phyloP scores from a whole-genome alignment of 1,140 invertebrate genomes.

The Acromyrmex echinatior region DNA sequence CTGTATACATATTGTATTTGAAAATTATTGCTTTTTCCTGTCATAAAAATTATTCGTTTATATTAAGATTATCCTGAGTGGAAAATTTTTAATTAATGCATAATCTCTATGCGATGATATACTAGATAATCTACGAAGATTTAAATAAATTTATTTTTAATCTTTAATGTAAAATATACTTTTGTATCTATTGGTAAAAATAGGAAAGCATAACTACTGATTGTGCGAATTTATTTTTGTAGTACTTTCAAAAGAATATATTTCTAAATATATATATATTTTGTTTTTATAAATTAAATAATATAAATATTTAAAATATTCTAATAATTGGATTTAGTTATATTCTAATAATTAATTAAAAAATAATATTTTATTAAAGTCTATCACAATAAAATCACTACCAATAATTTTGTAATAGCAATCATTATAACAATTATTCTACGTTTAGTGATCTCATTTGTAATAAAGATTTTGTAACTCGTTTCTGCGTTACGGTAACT shows the following conservation, averaged over 20 bases:
- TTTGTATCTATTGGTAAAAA: not conserved
- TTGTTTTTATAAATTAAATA: conserved; percentile 9
- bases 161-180: not conserved
- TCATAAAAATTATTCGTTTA: not conserved
- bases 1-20: not conserved
- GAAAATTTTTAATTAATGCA: not conserved
- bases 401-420: not conserved
- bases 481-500: conserved; percentile 1
- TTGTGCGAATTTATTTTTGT: not conserved
- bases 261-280: not conserved
- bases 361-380: conserved; percentile 2
- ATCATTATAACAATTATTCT: conserved; percentile 7
- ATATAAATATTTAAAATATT: not conserved
- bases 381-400: not conserved
- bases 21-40: not conserved
- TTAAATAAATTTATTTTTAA: not conserved
- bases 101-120: not conserved
- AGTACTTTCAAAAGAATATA: not conserved
- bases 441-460: not conserved
- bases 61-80: not conserved
- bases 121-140: not conserved
- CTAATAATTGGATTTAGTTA: not conserved
- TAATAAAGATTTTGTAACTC: conserved; percentile 23
- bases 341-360: not conserved
- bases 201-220: not conserved